These are phyloP conservation scores for Acanthochromis polyacanthus DNA, from an alignment of 2,113 vertebrate genomes.

Conservation along the genomic window DNA sequence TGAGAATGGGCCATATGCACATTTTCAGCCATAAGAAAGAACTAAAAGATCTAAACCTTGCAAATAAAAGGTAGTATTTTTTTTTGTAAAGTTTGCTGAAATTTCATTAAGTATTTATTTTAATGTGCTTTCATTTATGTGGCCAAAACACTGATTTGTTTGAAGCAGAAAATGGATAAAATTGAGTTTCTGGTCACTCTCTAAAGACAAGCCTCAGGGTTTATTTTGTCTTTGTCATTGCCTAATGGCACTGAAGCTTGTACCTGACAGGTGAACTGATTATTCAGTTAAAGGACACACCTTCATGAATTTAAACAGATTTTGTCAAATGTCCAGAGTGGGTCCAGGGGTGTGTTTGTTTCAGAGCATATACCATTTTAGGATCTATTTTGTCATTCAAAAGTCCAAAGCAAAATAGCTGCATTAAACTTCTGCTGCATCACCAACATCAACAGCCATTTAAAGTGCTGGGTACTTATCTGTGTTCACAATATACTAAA, in stretches of 20 bases:
- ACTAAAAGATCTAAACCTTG: neutral
- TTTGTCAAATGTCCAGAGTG: conserved; percentile 8
- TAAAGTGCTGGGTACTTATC: neutral
- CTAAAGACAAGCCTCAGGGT: conserved; percentile 12
- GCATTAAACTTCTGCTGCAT: neutral
- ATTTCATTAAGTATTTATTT: too few relatives aligned
- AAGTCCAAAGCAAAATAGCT: neutral
- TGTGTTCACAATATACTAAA: neutral
- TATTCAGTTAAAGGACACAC: conserved; percentile 20
- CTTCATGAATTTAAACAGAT: conserved; percentile 31
- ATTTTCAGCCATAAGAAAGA: neutral
- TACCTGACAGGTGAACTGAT: conserved; percentile 28
- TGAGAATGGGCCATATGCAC: neutral
- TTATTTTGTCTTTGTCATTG: conserved; percentile 32
- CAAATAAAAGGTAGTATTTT: too few relatives aligned
- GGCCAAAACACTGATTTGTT: too few relatives aligned
- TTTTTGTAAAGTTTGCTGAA: too few relatives aligned
- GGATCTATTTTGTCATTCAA: neutral
- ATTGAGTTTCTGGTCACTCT: neutral
- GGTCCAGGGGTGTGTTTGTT: neutral
- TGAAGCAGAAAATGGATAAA: too few relatives aligned
- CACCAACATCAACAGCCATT: neutral
- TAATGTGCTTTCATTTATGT: too few relatives aligned
- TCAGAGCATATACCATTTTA: neutral
- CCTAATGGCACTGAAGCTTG: conserved; percentile 12